A percentile compares a stretch with the other conserved stretches of the same genome.
phyloP scores from a whole-genome alignment of 1,140 invertebrate species.

The Scaptomyza graminum region DNA sequence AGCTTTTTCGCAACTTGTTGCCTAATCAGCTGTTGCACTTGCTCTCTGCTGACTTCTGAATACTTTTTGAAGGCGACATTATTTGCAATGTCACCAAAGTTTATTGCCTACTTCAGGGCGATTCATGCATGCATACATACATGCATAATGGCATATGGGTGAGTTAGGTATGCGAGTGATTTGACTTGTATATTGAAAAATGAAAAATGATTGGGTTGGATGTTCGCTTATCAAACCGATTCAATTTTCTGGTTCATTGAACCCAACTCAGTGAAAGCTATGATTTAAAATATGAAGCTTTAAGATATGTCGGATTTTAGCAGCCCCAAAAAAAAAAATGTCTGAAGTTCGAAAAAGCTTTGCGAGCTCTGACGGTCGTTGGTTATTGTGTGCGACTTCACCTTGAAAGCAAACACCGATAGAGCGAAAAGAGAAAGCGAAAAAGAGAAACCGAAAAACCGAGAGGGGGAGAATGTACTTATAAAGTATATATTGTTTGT shows the following conservation, averaged over 20 bases:
- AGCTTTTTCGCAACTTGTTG: conserved; percentile 82
- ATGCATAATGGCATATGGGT: neutral
- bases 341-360: conserved; percentile 68
- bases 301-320: conserved; percentile 4
- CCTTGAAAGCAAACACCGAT: conserved; percentile 47
- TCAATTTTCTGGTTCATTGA: conserved; percentile 19
- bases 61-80: conserved; percentile 3
- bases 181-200: too few relatives aligned
- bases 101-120: neutral
- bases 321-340: conserved; percentile 25
- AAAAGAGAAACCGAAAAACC: conserved; percentile 4
- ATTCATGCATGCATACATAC: neutral
- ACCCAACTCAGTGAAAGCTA: conserved; percentile 10
- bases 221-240: neutral
- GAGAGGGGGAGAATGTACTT: conserved; percentile 9
- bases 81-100: neutral
- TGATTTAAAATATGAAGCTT: neutral
- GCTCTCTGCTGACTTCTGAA: neutral
- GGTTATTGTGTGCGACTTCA: conserved; percentile 42
- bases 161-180: too few relatives aligned
- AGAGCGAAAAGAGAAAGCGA: conserved; percentile 5
- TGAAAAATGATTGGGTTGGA: too few relatives aligned
- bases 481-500: neutral
- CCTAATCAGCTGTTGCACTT: conserved; percentile 76
- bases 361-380: conserved; percentile 49